Base-by-base conservation (phyloP, 2,113 vertebrate genomes). In the Corapipo altera region DNA sequence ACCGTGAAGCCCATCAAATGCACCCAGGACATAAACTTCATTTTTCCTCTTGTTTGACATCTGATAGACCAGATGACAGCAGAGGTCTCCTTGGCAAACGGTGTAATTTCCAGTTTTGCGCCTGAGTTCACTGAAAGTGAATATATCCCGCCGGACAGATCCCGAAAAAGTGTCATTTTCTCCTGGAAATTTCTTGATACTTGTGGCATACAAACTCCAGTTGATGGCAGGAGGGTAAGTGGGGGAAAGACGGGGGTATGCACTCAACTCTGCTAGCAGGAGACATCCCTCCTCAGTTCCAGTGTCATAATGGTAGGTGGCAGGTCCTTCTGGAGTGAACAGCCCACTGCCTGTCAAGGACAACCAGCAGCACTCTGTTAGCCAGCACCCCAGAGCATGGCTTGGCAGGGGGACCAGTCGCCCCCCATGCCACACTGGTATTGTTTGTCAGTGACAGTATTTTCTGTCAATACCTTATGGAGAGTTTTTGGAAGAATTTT, bases 1-100 rank as follows among this genome's bases (percentile, higher is more conserved):
- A 27, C 49, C 91, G 0, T 98, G 97, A 66, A 98, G 96, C 5
- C 96, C 96, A 43, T 98, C 96, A 72, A 98, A 98, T 19, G 82
- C 95, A 43, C 97, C 97, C 13, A 98, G 75, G 17, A 78, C 98
- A 49, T 97, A 98, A 18, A 94, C 35, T 85, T 98, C 98, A 44
- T 97, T 95, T 44, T 57, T 11, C 30, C 28, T n/a, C 67, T 97
- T 95, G 71, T 96, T 55, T 65, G 83, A 91, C 95, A 98, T 97
- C 64, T 15, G 51, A 14, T 98, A 98, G n/a, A 43, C 48, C 87
- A 98, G 91, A 70, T 97, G 97, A 76, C 98, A 98, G 57, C 97
- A 98, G 64, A 98, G 87, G 16, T 96, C 89, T 71, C 97, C 97
- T 89, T 98, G 98, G 71, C 97, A 98, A 88, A 97, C 93, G 1